Conservation (phyloP, 1,140 invertebrate species). For the Pseudobourletiella spinata region DNA sequence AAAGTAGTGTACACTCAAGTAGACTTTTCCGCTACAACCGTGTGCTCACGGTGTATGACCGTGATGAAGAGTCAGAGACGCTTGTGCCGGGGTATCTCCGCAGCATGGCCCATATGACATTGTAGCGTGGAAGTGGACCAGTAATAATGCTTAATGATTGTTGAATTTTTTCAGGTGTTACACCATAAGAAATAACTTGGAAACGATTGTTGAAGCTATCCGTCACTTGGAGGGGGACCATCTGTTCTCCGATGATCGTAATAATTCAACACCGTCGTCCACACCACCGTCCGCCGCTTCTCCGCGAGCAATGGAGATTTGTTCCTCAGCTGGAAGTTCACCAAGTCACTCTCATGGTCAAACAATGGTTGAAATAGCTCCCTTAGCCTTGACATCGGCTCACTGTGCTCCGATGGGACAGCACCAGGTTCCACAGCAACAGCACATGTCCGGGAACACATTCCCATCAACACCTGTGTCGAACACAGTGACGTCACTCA, state of each 20-base stretch:
- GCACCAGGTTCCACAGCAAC: background rate
- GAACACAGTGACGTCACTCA: conserved; percentile 31
- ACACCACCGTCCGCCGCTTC: conserved; percentile 19
- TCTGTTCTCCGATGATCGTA: conserved; percentile 62
- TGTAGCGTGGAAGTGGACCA: too few relatives aligned
- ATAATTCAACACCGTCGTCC: conserved; percentile 12
- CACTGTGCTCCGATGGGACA: background rate
- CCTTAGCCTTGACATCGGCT: conserved; percentile 1
- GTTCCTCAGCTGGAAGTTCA: conserved; percentile 17
- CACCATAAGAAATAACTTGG: conserved; percentile 83
- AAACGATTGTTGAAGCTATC: conserved; percentile 96
- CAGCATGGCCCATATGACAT: too few relatives aligned
- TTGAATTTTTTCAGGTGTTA: conserved; percentile 36
- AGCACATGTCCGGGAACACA: conserved; percentile 1
- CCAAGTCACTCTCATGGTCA: conserved; percentile 18
- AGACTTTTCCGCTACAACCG: too few relatives aligned
- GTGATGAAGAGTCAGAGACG: too few relatives aligned
- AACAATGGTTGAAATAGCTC: conserved; percentile 1
- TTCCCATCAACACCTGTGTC: conserved; percentile 10
- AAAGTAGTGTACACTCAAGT: too few relatives aligned
- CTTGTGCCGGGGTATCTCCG: too few relatives aligned
- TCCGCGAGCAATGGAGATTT: conserved; percentile 29
- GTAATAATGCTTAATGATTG: too few relatives aligned
- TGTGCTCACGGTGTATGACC: too few relatives aligned
- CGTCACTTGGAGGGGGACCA: conserved; percentile 91